Percentiles rank a stretch among this genome's conserved stretches.
Evolutionary conservation across 2,797 vertebrate genomes (phyloP).

Genomic region (Myiothlypis coronata): DNA sequence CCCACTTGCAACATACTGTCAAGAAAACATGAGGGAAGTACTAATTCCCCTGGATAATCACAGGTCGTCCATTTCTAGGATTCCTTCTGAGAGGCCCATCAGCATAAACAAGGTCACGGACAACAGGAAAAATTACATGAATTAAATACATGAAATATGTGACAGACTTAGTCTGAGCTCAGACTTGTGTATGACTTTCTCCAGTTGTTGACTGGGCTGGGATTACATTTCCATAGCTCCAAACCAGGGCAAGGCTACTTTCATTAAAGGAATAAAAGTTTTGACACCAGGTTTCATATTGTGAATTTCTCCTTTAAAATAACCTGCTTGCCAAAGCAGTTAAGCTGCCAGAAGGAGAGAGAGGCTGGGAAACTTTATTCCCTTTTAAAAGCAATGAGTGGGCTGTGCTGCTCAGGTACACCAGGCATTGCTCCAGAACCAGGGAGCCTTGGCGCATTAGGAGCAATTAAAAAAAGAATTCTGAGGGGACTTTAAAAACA

Average conservation of each 20-base stretch:
- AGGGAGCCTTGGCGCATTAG: conserved; percentile 34
- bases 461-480: conserved; percentile 38
- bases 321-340: conserved; percentile 22
- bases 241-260: neutral
- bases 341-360: conserved; percentile 37
- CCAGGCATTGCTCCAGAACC: neutral
- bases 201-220: neutral
- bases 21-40: neutral
- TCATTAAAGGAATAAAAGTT: conserved; percentile 28
- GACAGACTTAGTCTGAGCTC: neutral
- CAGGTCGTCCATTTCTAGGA: neutral
- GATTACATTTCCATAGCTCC: neutral
- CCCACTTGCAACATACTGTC: neutral
- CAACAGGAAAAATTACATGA: neutral
- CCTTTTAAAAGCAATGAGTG: conserved; percentile 33
- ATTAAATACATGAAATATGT: neutral
- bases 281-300: conserved; percentile 29
- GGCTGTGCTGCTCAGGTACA: conserved; percentile 42
- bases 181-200: neutral
- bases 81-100: neutral
- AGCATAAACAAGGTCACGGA: neutral
- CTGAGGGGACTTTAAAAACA: conserved; percentile 54
- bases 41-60: conserved; percentile 5
- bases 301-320: conserved; percentile 27
- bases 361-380: conserved; percentile 25